Conservation (phyloP, 2,797 vertebrate species). For the Cyprinella venusta region DNA sequence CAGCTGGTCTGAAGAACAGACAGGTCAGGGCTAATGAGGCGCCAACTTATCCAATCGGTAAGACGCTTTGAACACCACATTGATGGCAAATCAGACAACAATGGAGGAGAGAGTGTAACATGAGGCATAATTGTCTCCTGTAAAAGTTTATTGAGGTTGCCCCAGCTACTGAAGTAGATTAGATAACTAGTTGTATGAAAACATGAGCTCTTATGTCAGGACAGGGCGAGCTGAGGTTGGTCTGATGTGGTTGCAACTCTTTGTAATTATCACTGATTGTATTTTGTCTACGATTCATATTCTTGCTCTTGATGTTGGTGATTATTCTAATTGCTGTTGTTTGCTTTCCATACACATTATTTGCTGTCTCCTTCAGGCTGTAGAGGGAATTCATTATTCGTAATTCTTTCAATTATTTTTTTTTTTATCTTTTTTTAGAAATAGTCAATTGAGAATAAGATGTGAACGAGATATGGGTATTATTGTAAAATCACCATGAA, state of each 20-base stretch:
- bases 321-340: conserved; percentile 20
- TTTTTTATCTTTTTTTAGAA: background rate
- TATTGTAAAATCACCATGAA: background rate
- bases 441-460: background rate
- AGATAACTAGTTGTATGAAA: conserved; percentile 46
- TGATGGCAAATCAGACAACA: conserved; percentile 60
- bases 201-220: background rate
- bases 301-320: conserved; percentile 27
- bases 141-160: conserved; percentile 70
- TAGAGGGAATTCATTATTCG: background rate
- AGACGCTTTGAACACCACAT: conserved; percentile 63
- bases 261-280: conserved; percentile 20
- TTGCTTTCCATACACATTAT: background rate
- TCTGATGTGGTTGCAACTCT: conserved; percentile 5
- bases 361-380: background rate
- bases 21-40: conserved; percentile 29
- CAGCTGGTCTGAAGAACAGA: conserved; percentile 34
- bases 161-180: conserved; percentile 69
- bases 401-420: background rate
- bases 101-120: conserved; percentile 60
- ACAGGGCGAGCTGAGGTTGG: background rate
- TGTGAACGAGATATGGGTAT: background rate
- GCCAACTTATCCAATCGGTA: conserved; percentile 19
- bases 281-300: background rate
- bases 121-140: conserved; percentile 65